Evolutionary conservation across 2,888 invertebrate species (phyloP).

Genomic region (Acrobasis consociella): DNA sequence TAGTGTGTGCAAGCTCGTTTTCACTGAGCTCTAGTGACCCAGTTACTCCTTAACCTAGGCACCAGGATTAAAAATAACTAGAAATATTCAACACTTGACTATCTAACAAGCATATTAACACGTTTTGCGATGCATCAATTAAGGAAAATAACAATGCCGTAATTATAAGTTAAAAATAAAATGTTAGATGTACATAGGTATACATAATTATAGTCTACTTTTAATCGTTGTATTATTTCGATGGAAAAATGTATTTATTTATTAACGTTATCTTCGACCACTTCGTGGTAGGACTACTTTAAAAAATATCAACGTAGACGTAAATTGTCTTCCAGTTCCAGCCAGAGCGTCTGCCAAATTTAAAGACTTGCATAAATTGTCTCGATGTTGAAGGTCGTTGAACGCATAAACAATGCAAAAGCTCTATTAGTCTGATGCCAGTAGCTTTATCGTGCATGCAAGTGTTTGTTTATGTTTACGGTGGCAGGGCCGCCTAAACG

Average conservation of each 20-base stretch:
- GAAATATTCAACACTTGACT: too few relatives aligned
- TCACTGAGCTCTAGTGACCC: constrained; percentile 59
- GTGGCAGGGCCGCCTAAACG: constrained; percentile 40
- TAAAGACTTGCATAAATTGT: constrained; percentile 14
- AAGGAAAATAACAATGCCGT: not conserved
- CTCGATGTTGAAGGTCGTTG: constrained; percentile 11
- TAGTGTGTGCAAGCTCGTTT: constrained; percentile 29
- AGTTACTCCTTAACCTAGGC: constrained; percentile 55
- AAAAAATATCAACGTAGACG: not conserved
- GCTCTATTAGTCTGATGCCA: constrained; percentile 7
- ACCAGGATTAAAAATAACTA: constrained; percentile 46
- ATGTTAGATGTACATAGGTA: too few relatives aligned
- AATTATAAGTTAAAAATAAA: not conserved
- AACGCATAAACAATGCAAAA: constrained; percentile 16
- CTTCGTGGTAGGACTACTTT: not conserved
- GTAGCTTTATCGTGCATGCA: constrained; percentile 45
- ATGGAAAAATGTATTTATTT: not conserved
- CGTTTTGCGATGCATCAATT: constrained; percentile 1
- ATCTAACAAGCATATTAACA: constrained; percentile 23
- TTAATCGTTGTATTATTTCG: too few relatives aligned
- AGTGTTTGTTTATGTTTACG: constrained; percentile 66
- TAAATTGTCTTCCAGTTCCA: not conserved
- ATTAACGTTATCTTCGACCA: not conserved
- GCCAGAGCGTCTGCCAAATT: not conserved
- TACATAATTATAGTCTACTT: too few relatives aligned